phyloP scores from a whole-genome alignment of 1,140 invertebrate genomes.

The Halesus radiatus region DNA sequence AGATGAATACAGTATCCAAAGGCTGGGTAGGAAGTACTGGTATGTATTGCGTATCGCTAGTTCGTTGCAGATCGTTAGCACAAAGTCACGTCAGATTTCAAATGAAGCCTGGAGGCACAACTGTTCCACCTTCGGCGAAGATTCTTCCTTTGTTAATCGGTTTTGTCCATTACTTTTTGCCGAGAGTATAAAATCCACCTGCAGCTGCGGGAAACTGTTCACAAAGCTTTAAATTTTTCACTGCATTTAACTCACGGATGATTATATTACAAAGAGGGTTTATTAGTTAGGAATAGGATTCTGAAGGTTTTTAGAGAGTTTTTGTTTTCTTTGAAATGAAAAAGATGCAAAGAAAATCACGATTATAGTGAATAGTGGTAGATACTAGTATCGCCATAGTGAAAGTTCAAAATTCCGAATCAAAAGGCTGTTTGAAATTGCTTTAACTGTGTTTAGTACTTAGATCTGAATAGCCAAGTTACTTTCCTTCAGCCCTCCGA shows the following conservation, averaged over 20 bases:
- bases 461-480: no score
- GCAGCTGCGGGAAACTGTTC: neutral
- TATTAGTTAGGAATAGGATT: neutral
- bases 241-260: neutral
- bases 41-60: slow-evolving; percentile 3
- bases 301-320: no score
- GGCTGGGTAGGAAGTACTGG: neutral
- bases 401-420: no score
- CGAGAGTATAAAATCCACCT: neutral
- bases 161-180: neutral
- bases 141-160: no score
- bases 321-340: no score
- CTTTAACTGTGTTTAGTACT: no score
- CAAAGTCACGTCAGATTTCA: slow-evolving; percentile 3
- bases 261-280: neutral
- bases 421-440: no score
- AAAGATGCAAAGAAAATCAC: no score
- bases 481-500: no score
- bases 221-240: slow-evolving; percentile 6
- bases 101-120: slow-evolving; percentile 17
- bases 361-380: no score
- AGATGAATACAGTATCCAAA: no score
- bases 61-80: neutral
- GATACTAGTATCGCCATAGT: no score
- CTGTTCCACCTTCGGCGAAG: neutral